Percentiles rank a stretch among this genome's conserved stretches.
phyloP scores from a whole-genome alignment of 1,140 invertebrate species.

The Lepidurus arcticus region DNA sequence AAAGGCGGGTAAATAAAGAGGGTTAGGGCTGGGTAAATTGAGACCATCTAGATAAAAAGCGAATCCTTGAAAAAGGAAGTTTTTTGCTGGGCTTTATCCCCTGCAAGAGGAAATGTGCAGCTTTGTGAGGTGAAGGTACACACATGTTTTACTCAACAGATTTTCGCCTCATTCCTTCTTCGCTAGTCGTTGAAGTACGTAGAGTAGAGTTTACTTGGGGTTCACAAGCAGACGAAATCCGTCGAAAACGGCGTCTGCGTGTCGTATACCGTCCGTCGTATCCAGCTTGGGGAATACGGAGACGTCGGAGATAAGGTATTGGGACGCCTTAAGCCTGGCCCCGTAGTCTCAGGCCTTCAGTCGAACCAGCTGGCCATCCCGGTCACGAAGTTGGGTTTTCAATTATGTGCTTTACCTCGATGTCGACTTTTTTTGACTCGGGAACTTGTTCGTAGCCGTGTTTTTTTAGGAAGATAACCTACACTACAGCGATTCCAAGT shows the following conservation, averaged over 20 bases:
- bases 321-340: slow-evolving; percentile 4
- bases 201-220: neutral
- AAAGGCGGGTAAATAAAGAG: neutral
- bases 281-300: neutral
- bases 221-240: neutral
- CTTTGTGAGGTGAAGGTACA: neutral
- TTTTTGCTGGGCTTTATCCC: neutral
- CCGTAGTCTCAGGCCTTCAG: slow-evolving; percentile 1
- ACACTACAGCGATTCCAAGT: too few species aligned
- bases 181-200: neutral
- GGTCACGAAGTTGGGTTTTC: neutral
- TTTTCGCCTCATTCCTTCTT: neutral
- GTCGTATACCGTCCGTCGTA: neutral
- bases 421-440: neutral
- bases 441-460: neutral
- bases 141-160: neutral
- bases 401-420: neutral
- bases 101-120: neutral
- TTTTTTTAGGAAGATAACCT: neutral
- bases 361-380: neutral
- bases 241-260: neutral
- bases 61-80: neutral
- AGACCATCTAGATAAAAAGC: neutral
- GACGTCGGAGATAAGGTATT: slow-evolving; percentile 13
- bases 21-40: neutral